These are phyloP conservation scores for Limanda limanda DNA, from an alignment of 2,113 vertebrate species.

Conservation along the genomic window DNA sequence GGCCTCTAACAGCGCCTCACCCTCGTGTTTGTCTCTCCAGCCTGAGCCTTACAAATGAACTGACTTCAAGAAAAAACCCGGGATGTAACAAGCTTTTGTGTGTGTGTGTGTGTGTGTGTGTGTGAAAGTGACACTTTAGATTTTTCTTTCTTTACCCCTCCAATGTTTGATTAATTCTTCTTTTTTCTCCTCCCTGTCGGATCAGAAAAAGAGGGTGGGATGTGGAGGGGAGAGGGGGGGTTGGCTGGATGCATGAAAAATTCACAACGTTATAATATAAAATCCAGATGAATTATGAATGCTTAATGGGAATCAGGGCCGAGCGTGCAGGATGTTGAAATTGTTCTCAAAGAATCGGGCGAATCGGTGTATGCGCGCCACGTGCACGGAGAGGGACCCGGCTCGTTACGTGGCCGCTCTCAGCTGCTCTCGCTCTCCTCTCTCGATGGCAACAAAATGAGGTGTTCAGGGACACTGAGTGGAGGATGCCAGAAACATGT, in stretches of 20 bases:
- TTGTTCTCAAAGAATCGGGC: conserved; percentile 67
- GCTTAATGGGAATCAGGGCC: conserved; percentile 78
- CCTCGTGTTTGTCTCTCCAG: conserved; percentile 49
- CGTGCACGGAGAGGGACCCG: conserved; percentile 37
- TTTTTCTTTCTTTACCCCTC: conserved; percentile 37
- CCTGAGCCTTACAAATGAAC: conserved; percentile 46
- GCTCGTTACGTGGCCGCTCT: conserved; percentile 38
- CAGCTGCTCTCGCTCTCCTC: conserved; percentile 41
- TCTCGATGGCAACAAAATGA: conserved; percentile 49
- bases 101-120: conserved; percentile 41
- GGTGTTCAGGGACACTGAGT: conserved; percentile 64
- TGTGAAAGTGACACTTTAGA: conserved; percentile 60
- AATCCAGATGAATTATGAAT: conserved; percentile 85
- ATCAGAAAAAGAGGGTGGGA: conserved; percentile 59
- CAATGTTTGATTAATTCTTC: conserved; percentile 71
- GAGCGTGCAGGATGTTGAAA: conserved; percentile 65
- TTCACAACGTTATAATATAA: conserved; percentile 83
- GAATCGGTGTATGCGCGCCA: conserved; percentile 15
- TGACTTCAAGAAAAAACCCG: conserved; percentile 10
- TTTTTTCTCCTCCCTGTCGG: conserved; percentile 39
- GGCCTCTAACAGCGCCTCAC: conserved; percentile 46
- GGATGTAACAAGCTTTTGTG: conserved; percentile 39
- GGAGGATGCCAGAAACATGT: conserved; percentile 68
- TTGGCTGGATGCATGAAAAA: conserved; percentile 75
- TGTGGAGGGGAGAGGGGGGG: conserved; percentile 9